Base-by-base conservation (phyloP, 2,113 vertebrate species). In the Tragelaphus imberbis region DNA sequence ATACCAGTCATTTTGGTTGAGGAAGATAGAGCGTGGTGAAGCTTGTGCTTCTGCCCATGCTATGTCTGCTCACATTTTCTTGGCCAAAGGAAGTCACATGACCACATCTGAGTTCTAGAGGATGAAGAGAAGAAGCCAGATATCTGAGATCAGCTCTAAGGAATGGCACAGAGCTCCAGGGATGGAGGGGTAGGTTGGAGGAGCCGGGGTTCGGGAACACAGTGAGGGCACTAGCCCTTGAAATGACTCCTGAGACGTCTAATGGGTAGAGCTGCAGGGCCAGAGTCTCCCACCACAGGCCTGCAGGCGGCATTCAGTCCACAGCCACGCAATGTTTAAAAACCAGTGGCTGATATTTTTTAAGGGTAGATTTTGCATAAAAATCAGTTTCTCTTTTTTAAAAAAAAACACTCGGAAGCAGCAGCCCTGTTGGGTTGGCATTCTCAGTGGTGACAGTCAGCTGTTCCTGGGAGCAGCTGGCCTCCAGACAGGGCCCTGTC, bases 11-110 rank as follows among this genome's bases (percentile, higher is more conserved):
- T 33, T 0, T 30, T 27, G 40, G 15, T 58, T 44, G 55, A 90
- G 14, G 36, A 36, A 68, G 53, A 55, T 0, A 55, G 6, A 81
- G 10, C 9, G 0, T 1, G 6, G 16, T 0, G 53, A 36, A 11
- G 30, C 14, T 40, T 44, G 6, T 2, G 44, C 17, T 28, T 61
- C 71, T 40, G n/a, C 44, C 40, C 30, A 0, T 0, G 12, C 23
- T 40, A 25, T 4, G 2, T 33, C 90, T 25, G 33, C 63, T 84
- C 58, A 51, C 12, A 7, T 75, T 16, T 75, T 28, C 51, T 23
- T 53, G 81, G 33, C 75, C 56, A 81, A 40, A 92, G 56, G 28
- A 49, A 79, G 56, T 84, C 95, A 51, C 51, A 2, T 59, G 85
- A 58, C 9, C 47, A 33, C 14, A 36, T 13, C 33, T 8, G 33